Percentiles rank a stretch among this genome's conserved stretches.
Evolutionary conservation across 2,888 invertebrate genomes (phyloP).

Genomic region (Cyaniris semiargus): DNA sequence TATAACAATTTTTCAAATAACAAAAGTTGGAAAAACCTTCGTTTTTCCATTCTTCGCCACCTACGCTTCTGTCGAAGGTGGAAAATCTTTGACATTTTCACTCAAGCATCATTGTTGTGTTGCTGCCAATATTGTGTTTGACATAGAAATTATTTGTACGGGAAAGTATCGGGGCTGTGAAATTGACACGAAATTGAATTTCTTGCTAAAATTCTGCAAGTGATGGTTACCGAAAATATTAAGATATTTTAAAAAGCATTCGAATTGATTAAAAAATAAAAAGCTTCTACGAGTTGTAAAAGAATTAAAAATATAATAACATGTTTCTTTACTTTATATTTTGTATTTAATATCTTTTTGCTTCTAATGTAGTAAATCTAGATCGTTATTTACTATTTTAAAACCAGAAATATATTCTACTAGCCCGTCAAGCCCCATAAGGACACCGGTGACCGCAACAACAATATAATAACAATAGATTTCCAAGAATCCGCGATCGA

Average conservation of each 20-base stretch:
- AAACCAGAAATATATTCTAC: too few species aligned
- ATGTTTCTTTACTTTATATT: not conserved
- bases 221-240: slow-evolving; percentile 43
- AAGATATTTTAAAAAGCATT: not conserved
- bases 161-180: slow-evolving; percentile 50
- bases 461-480: too few species aligned
- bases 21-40: not conserved
- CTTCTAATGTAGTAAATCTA: too few species aligned
- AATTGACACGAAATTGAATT: slow-evolving; percentile 50
- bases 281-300: not conserved
- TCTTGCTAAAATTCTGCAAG: slow-evolving; percentile 44
- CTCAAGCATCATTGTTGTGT: slow-evolving; percentile 59
- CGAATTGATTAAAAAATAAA: too few species aligned
- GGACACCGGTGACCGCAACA: too few species aligned
- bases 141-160: slow-evolving; percentile 67
- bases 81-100: slow-evolving; percentile 54
- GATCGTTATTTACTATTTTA: too few species aligned
- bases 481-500: too few species aligned
- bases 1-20: not conserved
- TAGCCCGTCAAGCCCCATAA: too few species aligned
- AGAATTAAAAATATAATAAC: not conserved
- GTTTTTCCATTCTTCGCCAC: not conserved
- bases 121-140: slow-evolving; percentile 58
- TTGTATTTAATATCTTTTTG: too few species aligned
- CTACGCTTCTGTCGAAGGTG: slow-evolving; percentile 32